phyloP scores from a whole-genome alignment of 2,113 vertebrate species.

The Rattus norvegicus region DNA sequence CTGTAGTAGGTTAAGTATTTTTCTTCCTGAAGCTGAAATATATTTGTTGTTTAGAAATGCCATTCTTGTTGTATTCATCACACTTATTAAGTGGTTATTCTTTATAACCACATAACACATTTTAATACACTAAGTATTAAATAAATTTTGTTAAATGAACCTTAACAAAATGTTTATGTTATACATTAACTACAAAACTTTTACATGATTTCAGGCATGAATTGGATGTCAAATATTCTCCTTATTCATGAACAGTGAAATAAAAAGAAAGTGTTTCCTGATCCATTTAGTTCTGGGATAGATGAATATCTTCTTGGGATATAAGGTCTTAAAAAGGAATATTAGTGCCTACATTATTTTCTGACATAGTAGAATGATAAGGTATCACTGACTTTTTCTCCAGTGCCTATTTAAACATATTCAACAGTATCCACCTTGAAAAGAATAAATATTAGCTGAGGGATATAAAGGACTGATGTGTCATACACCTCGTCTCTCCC shows the following conservation, averaged over 20 bases:
- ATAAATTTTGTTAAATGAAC: too few species aligned
- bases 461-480: background rate
- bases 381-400: background rate
- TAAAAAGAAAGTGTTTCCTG: background rate
- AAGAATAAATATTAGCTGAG: slow-evolving; percentile 39
- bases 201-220: slow-evolving; percentile 27
- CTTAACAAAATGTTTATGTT: slow-evolving; percentile 28
- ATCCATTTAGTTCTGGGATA: slow-evolving; percentile 15
- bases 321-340: slow-evolving; percentile 1
- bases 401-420: background rate
- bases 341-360: slow-evolving; percentile 33
- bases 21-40: slow-evolving; percentile 44
- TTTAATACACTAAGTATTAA: background rate
- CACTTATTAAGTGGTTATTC: background rate
- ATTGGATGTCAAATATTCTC: background rate
- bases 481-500: background rate
- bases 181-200: background rate
- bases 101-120: background rate
- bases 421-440: background rate
- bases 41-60: slow-evolving; percentile 42
- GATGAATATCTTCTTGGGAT: slow-evolving; percentile 48
- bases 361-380: slow-evolving; percentile 41
- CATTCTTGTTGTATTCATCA: slow-evolving; percentile 34
- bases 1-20: background rate
- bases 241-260: background rate